Conservation (phyloP, 1,140 invertebrate genomes). For the Andrena cerasifolii region DNA sequence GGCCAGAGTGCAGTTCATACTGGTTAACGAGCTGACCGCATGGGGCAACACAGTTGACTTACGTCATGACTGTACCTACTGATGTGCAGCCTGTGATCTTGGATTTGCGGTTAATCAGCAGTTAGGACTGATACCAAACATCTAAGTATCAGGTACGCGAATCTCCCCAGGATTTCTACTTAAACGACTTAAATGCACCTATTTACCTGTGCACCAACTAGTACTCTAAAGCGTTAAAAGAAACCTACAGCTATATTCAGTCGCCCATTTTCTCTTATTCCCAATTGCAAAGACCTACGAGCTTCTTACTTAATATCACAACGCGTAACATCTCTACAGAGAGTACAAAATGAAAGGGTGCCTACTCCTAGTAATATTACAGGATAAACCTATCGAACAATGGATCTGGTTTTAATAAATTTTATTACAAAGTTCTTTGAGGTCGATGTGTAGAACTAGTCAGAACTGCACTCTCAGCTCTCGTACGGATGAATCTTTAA, state of each 20-base stretch:
- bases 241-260: too few relatives aligned
- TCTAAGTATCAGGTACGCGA: conserved; percentile 7
- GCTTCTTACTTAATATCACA: not conserved
- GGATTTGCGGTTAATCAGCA: conserved; percentile 62
- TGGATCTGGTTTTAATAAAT: not conserved
- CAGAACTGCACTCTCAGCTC: conserved; percentile 36
- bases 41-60: conserved; percentile 51
- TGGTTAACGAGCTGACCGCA: conserved; percentile 67
- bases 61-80: conserved; percentile 33
- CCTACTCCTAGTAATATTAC: not conserved
- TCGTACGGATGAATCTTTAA: conserved; percentile 52
- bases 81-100: conserved; percentile 60
- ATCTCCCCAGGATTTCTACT: not conserved
- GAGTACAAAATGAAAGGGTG: not conserved
- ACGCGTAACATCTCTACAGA: not conserved
- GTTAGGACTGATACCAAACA: conserved; percentile 54
- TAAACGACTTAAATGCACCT: not conserved
- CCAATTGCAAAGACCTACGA: not conserved
- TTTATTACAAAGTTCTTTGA: not conserved
- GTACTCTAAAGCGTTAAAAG: not conserved
- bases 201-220: not conserved
- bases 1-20: conserved; percentile 51
- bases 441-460: conserved; percentile 12
- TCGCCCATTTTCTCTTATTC: not conserved
- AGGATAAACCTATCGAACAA: not conserved